Conservation (phyloP, 2,888 invertebrate species). For the Metellina segmentata region DNA sequence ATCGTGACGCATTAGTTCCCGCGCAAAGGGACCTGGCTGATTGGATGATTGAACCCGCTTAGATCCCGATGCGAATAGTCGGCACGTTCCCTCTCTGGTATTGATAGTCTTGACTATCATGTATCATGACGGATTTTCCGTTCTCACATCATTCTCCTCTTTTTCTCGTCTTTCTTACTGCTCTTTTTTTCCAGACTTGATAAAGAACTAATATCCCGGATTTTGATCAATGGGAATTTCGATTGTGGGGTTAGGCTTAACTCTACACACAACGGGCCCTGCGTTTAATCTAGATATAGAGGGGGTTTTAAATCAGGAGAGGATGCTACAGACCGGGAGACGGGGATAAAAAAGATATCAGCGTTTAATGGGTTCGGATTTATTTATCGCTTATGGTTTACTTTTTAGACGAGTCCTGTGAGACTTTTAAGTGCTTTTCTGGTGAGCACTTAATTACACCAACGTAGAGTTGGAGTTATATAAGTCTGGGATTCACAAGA, state of each 20-base stretch:
- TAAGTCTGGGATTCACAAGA: no score
- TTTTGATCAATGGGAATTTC: slow-evolving; percentile 41
- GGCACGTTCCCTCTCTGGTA: slow-evolving; percentile 51
- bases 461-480: no score
- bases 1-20: slow-evolving; percentile 70
- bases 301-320: background rate
- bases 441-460: background rate
- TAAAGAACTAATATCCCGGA: slow-evolving; percentile 34
- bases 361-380: background rate
- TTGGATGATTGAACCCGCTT: slow-evolving; percentile 61
- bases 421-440: background rate
- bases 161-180: slow-evolving; percentile 18
- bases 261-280: background rate
- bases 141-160: slow-evolving; percentile 8
- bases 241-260: slow-evolving; percentile 35
- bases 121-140: slow-evolving; percentile 57
- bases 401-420: background rate
- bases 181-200: background rate
- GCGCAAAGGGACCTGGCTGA: slow-evolving; percentile 60
- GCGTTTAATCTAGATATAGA: slow-evolving; percentile 19
- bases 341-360: background rate
- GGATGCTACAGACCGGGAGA: background rate
- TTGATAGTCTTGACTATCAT: slow-evolving; percentile 57
- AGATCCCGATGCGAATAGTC: slow-evolving; percentile 38
- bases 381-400: background rate